A percentile compares a stretch with the other conserved stretches of the same genome.
phyloP scores from a whole-genome alignment of 2,888 invertebrate species.

The Dasysyrphus tricinctus region DNA sequence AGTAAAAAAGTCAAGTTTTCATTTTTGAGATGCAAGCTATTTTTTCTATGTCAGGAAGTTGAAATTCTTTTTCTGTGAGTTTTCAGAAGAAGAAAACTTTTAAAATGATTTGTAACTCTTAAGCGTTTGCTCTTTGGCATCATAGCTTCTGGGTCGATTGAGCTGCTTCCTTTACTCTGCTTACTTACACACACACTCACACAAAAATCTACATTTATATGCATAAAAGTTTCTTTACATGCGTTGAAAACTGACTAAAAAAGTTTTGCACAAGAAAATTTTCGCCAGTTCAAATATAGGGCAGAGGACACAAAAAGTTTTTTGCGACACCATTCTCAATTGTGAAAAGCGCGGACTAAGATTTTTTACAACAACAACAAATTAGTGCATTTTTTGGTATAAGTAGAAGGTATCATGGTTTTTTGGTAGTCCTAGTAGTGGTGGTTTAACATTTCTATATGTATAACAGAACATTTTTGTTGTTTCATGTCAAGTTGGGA shows the following conservation, averaged over 20 bases:
- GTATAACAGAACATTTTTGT: slow-evolving; percentile 1
- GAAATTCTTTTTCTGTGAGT: not conserved
- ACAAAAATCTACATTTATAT: not conserved
- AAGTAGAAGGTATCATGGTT: not conserved
- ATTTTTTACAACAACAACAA: slow-evolving; percentile 21
- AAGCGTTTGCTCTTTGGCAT: slow-evolving; percentile 42
- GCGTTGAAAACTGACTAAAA: slow-evolving; percentile 15
- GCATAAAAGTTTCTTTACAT: not conserved
- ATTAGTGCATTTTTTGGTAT: not conserved
- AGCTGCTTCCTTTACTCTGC: slow-evolving; percentile 3
- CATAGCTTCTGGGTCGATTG: slow-evolving; percentile 59
- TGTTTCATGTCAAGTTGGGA: slow-evolving; percentile 29
- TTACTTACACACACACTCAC: not conserved
- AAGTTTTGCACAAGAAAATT: slow-evolving; percentile 9
- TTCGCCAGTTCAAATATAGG: slow-evolving; percentile 1
- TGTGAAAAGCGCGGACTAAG: slow-evolving; percentile 9
- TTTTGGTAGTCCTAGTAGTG: too few species aligned
- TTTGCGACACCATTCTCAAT: slow-evolving; percentile 26
- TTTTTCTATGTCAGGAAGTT: slow-evolving; percentile 23
- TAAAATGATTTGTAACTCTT: slow-evolving; percentile 54
- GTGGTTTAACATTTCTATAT: too few species aligned
- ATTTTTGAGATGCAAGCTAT: slow-evolving; percentile 20
- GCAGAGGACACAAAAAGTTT: slow-evolving; percentile 3
- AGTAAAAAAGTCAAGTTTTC: not conserved
- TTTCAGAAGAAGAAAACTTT: slow-evolving; percentile 27